phyloP scores from a whole-genome alignment of 2,797 vertebrate genomes.

The Tachyglossus aculeatus region DNA sequence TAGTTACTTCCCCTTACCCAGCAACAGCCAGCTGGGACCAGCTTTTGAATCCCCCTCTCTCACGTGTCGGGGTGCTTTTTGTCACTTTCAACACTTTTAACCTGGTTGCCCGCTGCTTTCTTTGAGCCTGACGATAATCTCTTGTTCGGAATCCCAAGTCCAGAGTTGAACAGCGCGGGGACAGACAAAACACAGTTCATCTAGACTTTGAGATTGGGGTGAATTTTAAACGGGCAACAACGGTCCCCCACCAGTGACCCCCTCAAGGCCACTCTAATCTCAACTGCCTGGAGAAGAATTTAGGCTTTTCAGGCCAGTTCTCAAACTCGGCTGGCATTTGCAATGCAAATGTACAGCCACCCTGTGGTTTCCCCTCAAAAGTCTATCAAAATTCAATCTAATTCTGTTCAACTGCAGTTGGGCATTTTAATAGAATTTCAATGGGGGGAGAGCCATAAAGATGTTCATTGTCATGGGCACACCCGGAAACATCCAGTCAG shows the following conservation, averaged over 20 bases:
- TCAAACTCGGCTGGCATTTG: slow-evolving; percentile 21
- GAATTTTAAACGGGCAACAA: not conserved
- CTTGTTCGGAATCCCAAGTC: too few species aligned
- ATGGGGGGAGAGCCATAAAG: slow-evolving; percentile 30
- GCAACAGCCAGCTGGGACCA: too few species aligned
- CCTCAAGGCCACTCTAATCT: not conserved
- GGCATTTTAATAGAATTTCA: slow-evolving; percentile 5
- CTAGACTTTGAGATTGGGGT: not conserved
- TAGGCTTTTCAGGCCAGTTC: not conserved
- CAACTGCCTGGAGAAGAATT: not conserved
- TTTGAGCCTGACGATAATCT: too few species aligned
- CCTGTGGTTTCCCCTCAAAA: slow-evolving; percentile 36
- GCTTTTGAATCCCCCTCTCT: too few species aligned
- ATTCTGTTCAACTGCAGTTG: slow-evolving; percentile 4
- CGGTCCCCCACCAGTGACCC: not conserved
- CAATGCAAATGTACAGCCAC: not conserved
- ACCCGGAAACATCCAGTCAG: not conserved
- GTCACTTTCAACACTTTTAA: too few species aligned
- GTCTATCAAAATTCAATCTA: slow-evolving; percentile 20
- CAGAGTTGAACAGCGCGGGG: not conserved
- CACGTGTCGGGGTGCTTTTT: too few species aligned
- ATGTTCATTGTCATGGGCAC: not conserved
- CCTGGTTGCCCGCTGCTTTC: too few species aligned
- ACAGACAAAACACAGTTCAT: not conserved
- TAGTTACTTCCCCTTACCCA: too few species aligned